Base-by-base conservation (phyloP, 2,888 invertebrate species). In the Agriotes lineatus region DNA sequence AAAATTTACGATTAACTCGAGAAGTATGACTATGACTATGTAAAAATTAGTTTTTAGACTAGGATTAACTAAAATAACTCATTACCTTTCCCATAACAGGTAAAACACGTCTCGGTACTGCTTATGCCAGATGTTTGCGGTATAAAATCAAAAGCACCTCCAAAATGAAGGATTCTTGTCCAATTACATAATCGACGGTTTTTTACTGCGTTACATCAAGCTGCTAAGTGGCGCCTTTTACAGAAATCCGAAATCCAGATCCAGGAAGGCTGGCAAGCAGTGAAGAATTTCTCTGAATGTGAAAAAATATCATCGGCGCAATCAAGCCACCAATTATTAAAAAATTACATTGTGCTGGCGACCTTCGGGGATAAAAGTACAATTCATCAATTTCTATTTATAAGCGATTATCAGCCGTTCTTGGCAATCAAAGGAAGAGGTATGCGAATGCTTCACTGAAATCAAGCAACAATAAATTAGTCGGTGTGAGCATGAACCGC, bases 361-460 rank as follows among this genome's bases (percentile, higher is more conserved):
- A 50, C 68, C 68, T 68, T 68, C 58, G 14, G 20, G 35, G 48
- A 57, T 50, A 57, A 57, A 57, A 35, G 33, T 69, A 69, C 37
- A 30, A 62, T 61, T 69, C 37, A 65, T 56, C 52, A 69, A 69
- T 61, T 44, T 60, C 64, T 69, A 69, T 69, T 69, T 69, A 69
- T 69, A 69, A 65, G 37, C 44, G 58, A 68, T 68, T 68, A 68
- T 65, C 58, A 63, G 39, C 39, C 22, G 37, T 63, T 59, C 50
- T 39, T 33, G 12, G 39, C 25, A 61, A 61, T 50, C 50, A 30
- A 59, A 65, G 56, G 64, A 69, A 48, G 60, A 66, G 59, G 44
- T 54, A 39, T 30, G 16, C 61, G 37, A 64, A 63, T 57, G 57
- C 10, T 48, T 25, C 12, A 16, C 45, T 19, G 25, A 57, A 57